These are phyloP conservation scores for Nephila pilipes DNA, from an alignment of 1,140 invertebrate genomes.

Conservation along the genomic window DNA sequence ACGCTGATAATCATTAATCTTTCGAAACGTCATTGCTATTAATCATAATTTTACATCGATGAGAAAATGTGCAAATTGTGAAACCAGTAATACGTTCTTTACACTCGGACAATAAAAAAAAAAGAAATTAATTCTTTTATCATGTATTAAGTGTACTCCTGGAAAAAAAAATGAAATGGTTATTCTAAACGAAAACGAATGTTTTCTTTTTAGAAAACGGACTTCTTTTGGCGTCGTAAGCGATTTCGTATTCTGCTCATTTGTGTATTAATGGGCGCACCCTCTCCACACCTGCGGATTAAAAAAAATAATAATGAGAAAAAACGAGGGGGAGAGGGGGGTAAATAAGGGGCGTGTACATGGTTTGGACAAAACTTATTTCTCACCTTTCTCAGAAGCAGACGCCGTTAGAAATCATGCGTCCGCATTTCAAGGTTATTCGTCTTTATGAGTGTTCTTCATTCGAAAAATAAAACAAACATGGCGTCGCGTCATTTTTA, in stretches of 20 bases:
- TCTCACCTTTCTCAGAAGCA: background rate
- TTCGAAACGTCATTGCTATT: background rate
- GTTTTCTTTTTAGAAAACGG: conserved; percentile 9
- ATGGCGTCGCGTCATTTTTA: too few relatives aligned
- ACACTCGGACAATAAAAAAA: background rate
- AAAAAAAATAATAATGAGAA: background rate
- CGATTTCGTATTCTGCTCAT: conserved; percentile 27
- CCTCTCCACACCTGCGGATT: conserved; percentile 16
- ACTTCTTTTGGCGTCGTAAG: background rate
- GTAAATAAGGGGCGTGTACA: conserved; percentile 6
- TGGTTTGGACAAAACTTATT: conserved; percentile 9
- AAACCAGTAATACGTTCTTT: background rate
- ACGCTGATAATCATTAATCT: background rate
- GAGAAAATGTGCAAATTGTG: conserved; percentile 8
- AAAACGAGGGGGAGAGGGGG: background rate
- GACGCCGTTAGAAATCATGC: conserved; percentile 7
- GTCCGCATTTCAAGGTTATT: background rate
- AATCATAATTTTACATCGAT: conserved; percentile 11
- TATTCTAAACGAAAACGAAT: conserved; percentile 14
- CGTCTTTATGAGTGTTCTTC: background rate
- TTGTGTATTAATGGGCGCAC: conserved; percentile 18
- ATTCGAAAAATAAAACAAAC: background rate
- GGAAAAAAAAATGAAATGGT: background rate
- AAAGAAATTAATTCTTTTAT: background rate
- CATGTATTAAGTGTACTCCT: background rate